Conservation (phyloP, 2,113 vertebrate species). For the Microcebus griseorufus region DNA sequence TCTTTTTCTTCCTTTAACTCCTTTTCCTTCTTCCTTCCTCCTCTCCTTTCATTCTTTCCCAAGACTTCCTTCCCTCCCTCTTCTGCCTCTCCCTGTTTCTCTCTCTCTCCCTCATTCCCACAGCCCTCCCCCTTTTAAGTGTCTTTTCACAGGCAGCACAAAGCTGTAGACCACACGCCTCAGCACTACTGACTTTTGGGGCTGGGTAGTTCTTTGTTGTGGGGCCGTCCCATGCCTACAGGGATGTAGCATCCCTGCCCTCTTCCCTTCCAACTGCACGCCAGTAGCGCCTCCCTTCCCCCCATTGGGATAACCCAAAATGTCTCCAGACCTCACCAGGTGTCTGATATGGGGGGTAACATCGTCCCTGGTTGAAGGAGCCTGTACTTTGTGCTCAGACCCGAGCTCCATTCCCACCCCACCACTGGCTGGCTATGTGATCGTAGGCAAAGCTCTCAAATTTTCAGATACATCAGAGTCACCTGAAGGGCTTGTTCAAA, state of each 20-base stretch:
- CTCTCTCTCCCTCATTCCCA: background rate
- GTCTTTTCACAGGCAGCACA: background rate
- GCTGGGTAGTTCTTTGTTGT: background rate
- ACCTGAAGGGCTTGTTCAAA: background rate
- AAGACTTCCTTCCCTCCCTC: too few relatives aligned
- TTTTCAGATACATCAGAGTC: background rate
- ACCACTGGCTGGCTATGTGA: background rate
- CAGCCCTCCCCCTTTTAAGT: background rate
- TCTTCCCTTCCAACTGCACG: background rate
- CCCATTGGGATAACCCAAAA: background rate
- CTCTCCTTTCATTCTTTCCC: background rate
- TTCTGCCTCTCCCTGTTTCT: background rate
- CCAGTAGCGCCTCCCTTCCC: background rate
- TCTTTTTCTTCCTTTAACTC: background rate
- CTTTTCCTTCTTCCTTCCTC: rapidly evolving
- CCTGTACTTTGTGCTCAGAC: background rate
- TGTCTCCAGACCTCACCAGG: background rate
- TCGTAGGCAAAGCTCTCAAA: background rate
- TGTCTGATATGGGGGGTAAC: background rate
- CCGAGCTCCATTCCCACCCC: rapidly evolving
- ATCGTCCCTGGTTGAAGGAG: background rate
- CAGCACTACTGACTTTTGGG: background rate
- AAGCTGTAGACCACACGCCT: background rate
- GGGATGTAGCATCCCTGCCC: background rate
- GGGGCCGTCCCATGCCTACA: background rate